Evolutionary conservation across 2,888 invertebrate genomes (phyloP).

Genomic region (Aphrophora alni): DNA sequence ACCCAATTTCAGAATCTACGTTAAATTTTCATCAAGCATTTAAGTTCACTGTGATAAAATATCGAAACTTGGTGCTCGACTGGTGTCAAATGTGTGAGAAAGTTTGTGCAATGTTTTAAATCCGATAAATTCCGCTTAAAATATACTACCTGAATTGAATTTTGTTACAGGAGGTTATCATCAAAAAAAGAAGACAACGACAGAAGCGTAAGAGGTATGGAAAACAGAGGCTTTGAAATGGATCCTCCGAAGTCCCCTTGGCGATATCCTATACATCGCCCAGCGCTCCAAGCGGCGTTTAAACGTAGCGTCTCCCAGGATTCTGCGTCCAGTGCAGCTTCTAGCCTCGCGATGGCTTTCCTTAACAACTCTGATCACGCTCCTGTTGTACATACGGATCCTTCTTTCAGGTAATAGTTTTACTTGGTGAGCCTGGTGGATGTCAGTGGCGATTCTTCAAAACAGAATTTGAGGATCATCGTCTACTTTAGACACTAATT

Average conservation of each 20-base stretch:
- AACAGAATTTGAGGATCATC: too few species aligned
- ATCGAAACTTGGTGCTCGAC: too few species aligned
- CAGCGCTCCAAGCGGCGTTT: conserved; percentile 55
- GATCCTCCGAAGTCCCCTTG: conserved; percentile 76
- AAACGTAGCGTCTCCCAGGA: conserved; percentile 51
- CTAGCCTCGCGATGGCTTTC: conserved; percentile 47
- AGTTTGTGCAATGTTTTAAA: too few species aligned
- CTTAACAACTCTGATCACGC: conserved; percentile 10
- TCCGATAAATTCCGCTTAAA: too few species aligned
- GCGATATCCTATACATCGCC: conserved; percentile 69
- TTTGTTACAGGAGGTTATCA: conserved; percentile 65
- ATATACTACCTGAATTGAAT: too few species aligned
- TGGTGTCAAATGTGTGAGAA: too few species aligned
- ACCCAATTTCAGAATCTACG: too few species aligned
- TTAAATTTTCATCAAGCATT: too few species aligned
- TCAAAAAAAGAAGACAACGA: conserved; percentile 69
- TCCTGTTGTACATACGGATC: conserved; percentile 20
- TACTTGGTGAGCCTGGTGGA: too few species aligned
- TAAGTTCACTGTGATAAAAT: too few species aligned
- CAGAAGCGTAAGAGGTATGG: conserved; percentile 62
- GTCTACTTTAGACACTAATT: too few species aligned
- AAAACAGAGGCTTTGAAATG: conserved; percentile 73
- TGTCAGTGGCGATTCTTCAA: too few species aligned
- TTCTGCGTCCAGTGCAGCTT: conserved; percentile 52
- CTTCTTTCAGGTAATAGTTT: conserved; percentile 20